A percentile compares a stretch with the other conserved stretches of the same genome.
These are phyloP conservation scores for Campaea margaritaria DNA, from an alignment of 2,888 invertebrate genomes.

Conservation along the genomic window DNA sequence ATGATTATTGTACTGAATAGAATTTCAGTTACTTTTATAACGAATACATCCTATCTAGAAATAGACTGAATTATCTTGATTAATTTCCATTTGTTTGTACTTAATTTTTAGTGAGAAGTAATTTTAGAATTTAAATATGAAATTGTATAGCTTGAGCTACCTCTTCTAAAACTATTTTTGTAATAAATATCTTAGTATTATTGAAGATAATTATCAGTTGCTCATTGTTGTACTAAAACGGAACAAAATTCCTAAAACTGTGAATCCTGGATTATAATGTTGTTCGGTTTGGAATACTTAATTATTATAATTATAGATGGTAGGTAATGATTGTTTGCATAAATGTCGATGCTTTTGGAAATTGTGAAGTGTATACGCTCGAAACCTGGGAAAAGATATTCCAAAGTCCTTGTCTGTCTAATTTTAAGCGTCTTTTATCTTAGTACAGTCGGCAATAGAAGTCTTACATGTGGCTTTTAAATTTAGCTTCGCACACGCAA, in stretches of 20 bases:
- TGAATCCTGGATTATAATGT: slow-evolving; percentile 25
- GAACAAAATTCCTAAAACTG: slow-evolving; percentile 24
- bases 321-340: slow-evolving; percentile 32
- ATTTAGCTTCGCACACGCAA: no score
- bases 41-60: slow-evolving; percentile 14
- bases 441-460: no score
- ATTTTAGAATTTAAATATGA: slow-evolving; percentile 56
- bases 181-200: slow-evolving; percentile 68
- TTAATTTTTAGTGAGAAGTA: slow-evolving; percentile 58
- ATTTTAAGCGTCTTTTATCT: no score
- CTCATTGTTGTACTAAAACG: slow-evolving; percentile 59
- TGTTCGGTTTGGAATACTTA: slow-evolving; percentile 32
- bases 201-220: slow-evolving; percentile 43
- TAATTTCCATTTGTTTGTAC: slow-evolving; percentile 56
- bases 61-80: slow-evolving; percentile 37
- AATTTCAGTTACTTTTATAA: background rate
- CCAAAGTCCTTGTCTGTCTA: no score
- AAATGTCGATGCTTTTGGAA: slow-evolving; percentile 25
- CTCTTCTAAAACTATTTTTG: slow-evolving; percentile 82
- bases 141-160: slow-evolving; percentile 71
- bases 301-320: slow-evolving; percentile 32
- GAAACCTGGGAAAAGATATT: background rate
- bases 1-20: background rate
- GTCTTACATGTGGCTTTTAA: no score
- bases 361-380: slow-evolving; percentile 10